Evolutionary conservation across 2,113 vertebrate species (phyloP).

Genomic region (Coptodon rendalli): DNA sequence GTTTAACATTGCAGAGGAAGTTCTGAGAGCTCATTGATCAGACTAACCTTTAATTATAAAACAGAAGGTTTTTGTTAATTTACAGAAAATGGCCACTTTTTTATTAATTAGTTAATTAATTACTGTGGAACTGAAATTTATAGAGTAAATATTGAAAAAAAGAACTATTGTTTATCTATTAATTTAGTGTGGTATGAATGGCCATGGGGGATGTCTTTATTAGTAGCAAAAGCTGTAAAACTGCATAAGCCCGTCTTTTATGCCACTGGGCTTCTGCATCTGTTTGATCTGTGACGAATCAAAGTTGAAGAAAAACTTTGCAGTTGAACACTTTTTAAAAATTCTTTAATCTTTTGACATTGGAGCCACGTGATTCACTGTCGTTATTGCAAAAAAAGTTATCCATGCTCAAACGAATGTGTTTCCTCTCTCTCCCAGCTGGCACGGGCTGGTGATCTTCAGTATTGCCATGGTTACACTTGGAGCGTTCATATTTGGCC

Average conservation of each 20-base stretch:
- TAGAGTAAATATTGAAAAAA: not conserved
- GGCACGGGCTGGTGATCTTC: constrained; percentile 81
- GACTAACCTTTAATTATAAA: not conserved
- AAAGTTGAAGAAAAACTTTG: not conserved
- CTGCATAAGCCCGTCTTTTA: not conserved
- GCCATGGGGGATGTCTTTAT: not conserved
- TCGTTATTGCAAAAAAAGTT: not conserved
- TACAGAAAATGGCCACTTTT: not conserved
- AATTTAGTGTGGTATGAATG: not conserved
- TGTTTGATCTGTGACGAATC: not conserved
- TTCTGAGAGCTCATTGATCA: not conserved
- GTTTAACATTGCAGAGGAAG: not conserved
- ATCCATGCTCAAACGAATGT: not conserved
- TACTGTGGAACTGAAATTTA: not conserved
- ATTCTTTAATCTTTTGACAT: not conserved
- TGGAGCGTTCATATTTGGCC: constrained; percentile 71
- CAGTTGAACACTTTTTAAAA: not conserved
- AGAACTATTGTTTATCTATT: not conserved
- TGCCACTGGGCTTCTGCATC: not conserved
- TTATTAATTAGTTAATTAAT: not conserved
- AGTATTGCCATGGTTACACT: constrained; percentile 63
- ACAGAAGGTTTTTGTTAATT: not conserved
- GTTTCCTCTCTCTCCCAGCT: constrained; percentile 68
- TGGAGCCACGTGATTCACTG: not conserved
- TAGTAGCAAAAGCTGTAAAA: not conserved